Evolutionary conservation across 2,113 vertebrate genomes (phyloP).

Genomic region (Xenopus tropicalis): DNA sequence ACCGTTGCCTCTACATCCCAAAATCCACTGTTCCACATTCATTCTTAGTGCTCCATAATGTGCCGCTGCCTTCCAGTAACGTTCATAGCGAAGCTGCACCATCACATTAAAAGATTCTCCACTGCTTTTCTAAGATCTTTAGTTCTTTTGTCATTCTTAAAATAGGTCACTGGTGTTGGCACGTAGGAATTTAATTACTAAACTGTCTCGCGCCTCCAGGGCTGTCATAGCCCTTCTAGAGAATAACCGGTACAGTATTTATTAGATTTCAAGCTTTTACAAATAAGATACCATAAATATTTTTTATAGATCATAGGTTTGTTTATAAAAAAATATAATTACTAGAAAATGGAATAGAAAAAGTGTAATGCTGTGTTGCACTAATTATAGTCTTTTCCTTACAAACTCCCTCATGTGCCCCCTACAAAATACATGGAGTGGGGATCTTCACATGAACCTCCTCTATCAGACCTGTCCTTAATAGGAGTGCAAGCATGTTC

Average conservation of each 20-base stretch:
- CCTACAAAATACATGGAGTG: no score
- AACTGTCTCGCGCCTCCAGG: slow-evolving; percentile 11
- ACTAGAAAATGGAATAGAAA: no score
- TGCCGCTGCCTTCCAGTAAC: background rate
- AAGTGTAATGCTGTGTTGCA: no score
- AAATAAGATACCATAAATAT: background rate
- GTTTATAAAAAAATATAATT: no score
- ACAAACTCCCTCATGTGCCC: no score
- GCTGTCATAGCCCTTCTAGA: background rate
- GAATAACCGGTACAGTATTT: background rate
- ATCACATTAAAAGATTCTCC: background rate
- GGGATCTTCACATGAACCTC: no score
- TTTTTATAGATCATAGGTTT: background rate
- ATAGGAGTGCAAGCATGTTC: no score
- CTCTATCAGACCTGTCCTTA: no score
- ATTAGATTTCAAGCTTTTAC: background rate
- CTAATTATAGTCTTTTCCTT: no score
- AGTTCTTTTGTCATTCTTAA: background rate
- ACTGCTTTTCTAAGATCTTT: background rate
- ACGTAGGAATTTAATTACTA: background rate
- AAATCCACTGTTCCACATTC: no score
- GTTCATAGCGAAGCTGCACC: background rate
- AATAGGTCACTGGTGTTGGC: slow-evolving; percentile 25
- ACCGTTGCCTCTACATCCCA: no score
- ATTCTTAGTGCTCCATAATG: no score